phyloP scores from a whole-genome alignment of 1,140 invertebrate genomes.

The Cherax destructor region DNA sequence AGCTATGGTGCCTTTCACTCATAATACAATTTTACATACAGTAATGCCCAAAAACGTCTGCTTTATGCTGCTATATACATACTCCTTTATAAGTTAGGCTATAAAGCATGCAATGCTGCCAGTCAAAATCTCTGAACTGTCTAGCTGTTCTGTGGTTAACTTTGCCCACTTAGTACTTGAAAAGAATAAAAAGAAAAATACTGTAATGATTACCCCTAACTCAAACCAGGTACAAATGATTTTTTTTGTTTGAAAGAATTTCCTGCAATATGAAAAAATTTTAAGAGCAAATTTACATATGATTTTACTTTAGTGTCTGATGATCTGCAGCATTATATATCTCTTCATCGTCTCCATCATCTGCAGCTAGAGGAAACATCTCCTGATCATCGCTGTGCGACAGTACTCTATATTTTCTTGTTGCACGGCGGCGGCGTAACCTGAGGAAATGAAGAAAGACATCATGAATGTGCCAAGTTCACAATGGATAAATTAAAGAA shows the following conservation, averaged over 20 bases:
- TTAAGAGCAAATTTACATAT: background rate
- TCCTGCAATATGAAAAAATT: background rate
- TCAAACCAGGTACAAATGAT: background rate
- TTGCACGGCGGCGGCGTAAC: conserved; percentile 19
- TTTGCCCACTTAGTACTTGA: background rate
- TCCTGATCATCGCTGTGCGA: conserved; percentile 49
- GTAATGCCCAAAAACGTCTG: background rate
- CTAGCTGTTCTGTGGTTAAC: too few species aligned
- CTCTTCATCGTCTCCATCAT: conserved; percentile 57
- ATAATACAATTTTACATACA: background rate
- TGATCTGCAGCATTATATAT: conserved; percentile 61
- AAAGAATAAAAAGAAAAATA: background rate
- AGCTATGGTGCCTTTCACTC: background rate
- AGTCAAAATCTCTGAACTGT: too few species aligned
- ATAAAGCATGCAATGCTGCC: too few species aligned
- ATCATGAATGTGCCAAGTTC: background rate
- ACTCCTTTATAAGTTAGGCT: background rate
- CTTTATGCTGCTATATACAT: background rate
- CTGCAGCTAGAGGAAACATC: conserved; percentile 59
- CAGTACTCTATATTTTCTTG: conserved; percentile 47
- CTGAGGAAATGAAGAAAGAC: conserved; percentile 31
- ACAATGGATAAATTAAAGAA: background rate
- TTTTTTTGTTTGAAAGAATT: background rate
- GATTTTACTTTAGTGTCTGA: conserved; percentile 42
- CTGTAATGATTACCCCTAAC: background rate